Evolutionary conservation across 2,888 invertebrate species (phyloP).

Genomic region (Trisateles emortualis): DNA sequence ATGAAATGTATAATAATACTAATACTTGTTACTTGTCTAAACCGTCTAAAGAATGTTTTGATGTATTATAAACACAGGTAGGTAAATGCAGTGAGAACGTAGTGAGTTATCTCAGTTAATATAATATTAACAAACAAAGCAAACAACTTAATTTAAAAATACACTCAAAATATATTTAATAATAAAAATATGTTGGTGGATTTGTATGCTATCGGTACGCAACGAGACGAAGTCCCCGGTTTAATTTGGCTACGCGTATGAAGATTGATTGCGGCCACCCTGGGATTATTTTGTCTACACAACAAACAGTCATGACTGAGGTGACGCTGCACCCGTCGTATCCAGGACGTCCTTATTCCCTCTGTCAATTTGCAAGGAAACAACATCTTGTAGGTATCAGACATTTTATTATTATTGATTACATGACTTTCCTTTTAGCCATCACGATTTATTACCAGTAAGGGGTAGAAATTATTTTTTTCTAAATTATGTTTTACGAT

Average conservation of each 20-base stretch:
- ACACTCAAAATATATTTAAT: not conserved
- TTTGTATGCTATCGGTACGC: slow-evolving; percentile 54
- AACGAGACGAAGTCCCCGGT: slow-evolving; percentile 50
- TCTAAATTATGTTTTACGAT: slow-evolving; percentile 17
- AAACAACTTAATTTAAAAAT: no score
- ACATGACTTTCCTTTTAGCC: slow-evolving; percentile 9
- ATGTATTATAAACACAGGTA: no score
- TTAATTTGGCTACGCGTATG: slow-evolving; percentile 72
- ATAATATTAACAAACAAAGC: no score
- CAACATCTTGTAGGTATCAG: slow-evolving; percentile 36
- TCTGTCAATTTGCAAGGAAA: slow-evolving; percentile 50
- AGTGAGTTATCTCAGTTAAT: no score
- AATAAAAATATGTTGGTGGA: slow-evolving; percentile 1
- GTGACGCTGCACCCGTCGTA: slow-evolving; percentile 57
- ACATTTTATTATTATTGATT: slow-evolving; percentile 48
- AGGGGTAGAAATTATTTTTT: slow-evolving; percentile 1
- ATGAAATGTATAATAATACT: no score
- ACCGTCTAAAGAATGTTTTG: no score
- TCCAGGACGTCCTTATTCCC: slow-evolving; percentile 72
- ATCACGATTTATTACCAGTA: slow-evolving; percentile 22
- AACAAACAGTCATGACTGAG: slow-evolving; percentile 55
- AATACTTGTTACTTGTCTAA: no score
- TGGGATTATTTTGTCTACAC: slow-evolving; percentile 74
- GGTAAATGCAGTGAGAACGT: no score
- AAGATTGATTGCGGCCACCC: slow-evolving; percentile 81